Conservation (phyloP, 2,888 invertebrate genomes). For the Cyrtodaria siliqua region DNA sequence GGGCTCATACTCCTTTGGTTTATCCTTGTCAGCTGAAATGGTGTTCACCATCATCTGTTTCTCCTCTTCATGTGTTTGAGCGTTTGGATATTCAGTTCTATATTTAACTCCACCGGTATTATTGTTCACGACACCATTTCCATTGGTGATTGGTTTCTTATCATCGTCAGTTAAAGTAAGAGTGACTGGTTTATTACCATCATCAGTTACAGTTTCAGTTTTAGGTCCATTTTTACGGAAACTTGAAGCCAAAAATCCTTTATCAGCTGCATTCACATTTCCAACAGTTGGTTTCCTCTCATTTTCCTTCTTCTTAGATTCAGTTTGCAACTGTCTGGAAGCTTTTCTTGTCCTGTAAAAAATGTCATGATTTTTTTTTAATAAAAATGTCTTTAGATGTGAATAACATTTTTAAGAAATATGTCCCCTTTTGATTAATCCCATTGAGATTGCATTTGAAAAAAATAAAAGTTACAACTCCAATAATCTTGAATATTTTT, state of each 20-base stretch:
- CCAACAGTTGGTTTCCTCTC: neutral
- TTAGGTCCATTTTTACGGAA: neutral
- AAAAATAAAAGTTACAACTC: no score
- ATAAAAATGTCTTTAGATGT: no score
- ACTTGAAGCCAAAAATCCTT: neutral
- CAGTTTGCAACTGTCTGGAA: neutral
- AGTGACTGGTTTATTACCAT: neutral
- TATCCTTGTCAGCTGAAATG: neutral
- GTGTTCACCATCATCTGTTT: neutral
- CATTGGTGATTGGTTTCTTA: neutral
- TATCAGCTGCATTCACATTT: conserved; percentile 6
- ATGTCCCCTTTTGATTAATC: no score
- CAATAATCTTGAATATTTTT: no score
- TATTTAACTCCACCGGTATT: neutral
- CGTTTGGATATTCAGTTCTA: neutral
- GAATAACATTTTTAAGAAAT: no score
- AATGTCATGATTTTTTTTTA: no score
- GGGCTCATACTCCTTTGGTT: conserved; percentile 44
- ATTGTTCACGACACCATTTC: neutral
- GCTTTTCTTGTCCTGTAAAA: conserved; percentile 35
- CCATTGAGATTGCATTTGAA: no score
- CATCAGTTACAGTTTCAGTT: neutral
- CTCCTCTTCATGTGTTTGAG: neutral
- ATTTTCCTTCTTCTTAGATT: no score
- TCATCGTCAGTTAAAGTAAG: no score